These are phyloP conservation scores for Eupleurogrammus muticus DNA, from an alignment of 2,797 vertebrate species.

Conservation along the genomic window DNA sequence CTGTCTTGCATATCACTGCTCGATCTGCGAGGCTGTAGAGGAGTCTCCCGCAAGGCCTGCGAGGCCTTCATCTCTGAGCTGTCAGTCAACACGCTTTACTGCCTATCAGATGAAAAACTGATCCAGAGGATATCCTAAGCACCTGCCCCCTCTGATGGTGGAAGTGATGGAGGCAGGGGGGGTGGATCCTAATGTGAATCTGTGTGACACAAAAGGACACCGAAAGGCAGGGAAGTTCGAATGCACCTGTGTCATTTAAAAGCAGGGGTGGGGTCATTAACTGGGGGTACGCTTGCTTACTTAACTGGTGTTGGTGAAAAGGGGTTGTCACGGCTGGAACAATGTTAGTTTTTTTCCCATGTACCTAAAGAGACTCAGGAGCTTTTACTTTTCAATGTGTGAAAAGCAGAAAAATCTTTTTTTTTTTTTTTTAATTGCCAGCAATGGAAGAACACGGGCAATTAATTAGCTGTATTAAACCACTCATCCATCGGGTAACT, in stretches of 20 bases:
- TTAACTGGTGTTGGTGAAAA: constrained; percentile 49
- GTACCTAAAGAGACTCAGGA: constrained; percentile 76
- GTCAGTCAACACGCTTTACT: constrained; percentile 97
- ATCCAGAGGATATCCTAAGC: constrained; percentile 97
- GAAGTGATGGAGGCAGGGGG: constrained; percentile 9
- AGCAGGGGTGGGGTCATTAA: constrained; percentile 51
- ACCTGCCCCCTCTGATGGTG: constrained; percentile 24
- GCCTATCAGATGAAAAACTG: constrained; percentile 97
- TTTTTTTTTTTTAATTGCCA: constrained; percentile 20
- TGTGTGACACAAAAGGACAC: constrained; percentile 55
- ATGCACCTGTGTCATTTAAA: constrained; percentile 36
- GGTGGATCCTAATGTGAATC: constrained; percentile 40
- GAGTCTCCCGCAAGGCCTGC: constrained; percentile 94
- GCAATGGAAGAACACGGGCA: constrained; percentile 38
- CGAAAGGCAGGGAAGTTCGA: constrained; percentile 40
- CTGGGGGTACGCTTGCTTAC: constrained; percentile 42
- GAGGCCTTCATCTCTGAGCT: constrained; percentile 98
- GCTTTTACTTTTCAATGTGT: constrained; percentile 52
- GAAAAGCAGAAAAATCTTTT: constrained; percentile 14
- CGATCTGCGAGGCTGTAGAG: constrained; percentile 95
- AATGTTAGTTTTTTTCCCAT: constrained; percentile 46
- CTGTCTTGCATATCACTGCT: constrained; percentile 93
- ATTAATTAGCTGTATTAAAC: constrained; percentile 41
- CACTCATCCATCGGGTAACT: constrained; percentile 35
- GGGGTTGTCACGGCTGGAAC: constrained; percentile 47